phyloP scores from a whole-genome alignment of 2,113 vertebrate genomes.

The Muntiacus muntjak region DNA sequence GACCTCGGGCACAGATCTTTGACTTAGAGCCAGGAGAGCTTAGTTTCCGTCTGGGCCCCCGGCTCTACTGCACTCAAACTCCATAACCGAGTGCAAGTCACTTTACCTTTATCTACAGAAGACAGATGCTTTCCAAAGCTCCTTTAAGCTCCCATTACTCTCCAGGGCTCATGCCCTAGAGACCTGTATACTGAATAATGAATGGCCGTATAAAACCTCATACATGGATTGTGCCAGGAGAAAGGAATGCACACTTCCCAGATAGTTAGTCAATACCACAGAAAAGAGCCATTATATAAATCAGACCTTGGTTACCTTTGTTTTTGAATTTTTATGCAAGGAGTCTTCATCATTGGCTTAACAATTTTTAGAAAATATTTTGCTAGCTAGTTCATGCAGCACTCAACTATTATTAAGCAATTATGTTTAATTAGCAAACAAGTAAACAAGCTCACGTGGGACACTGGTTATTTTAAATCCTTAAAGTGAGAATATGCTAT shows the following conservation, averaged over 20 bases:
- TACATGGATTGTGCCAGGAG: neutral
- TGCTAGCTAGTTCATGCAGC: neutral
- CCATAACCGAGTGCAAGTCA: neutral
- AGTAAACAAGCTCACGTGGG: neutral
- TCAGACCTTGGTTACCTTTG: neutral
- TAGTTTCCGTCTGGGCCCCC: neutral
- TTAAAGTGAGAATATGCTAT: neutral
- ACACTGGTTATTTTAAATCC: neutral
- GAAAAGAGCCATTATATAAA: neutral
- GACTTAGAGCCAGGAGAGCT: neutral
- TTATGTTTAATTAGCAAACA: slow-evolving; percentile 13
- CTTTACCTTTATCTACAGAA: neutral
- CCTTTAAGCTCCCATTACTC: neutral
- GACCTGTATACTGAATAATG: neutral
- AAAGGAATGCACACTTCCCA: neutral
- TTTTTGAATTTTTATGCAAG: neutral
- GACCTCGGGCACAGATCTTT: neutral
- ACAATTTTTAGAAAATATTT: neutral
- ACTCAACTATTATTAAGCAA: neutral
- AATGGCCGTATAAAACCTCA: neutral
- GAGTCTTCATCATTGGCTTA: neutral
- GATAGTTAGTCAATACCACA: neutral
- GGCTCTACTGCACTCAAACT: neutral
- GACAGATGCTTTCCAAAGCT: neutral
- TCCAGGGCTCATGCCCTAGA: neutral